Evolutionary conservation across 2,113 vertebrate genomes (phyloP).

Genomic region (Carassius gibelio): DNA sequence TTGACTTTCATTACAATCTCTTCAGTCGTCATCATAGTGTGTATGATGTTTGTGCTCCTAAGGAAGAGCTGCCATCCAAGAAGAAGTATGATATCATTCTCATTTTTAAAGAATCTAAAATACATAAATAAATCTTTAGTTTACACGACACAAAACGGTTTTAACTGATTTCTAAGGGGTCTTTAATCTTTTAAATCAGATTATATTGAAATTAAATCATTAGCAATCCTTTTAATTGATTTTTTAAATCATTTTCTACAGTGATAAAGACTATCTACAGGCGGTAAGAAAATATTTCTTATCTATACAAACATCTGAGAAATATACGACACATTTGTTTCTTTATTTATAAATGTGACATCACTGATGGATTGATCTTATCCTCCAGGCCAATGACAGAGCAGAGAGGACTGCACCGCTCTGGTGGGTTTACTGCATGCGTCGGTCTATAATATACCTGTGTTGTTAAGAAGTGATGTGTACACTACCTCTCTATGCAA

Average conservation of each 20-base stretch:
- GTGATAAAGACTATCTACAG: constrained; percentile 77
- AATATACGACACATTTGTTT: not conserved
- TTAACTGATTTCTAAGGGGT: not conserved
- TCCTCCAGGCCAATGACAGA: constrained; percentile 70
- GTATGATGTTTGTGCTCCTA: constrained; percentile 73
- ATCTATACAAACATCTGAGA: not conserved
- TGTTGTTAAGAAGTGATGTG: constrained; percentile 53
- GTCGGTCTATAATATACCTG: constrained; percentile 29
- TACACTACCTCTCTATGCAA: constrained; percentile 50
- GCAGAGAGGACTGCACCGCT: constrained; percentile 73
- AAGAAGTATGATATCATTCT: constrained; percentile 63
- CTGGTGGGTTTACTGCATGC: constrained; percentile 64
- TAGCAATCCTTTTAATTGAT: not conserved
- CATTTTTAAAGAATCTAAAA: not conserved
- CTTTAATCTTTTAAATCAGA: not conserved
- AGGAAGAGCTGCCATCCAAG: constrained; percentile 73
- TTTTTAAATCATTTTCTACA: constrained; percentile 46
- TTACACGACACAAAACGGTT: not conserved
- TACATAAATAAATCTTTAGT: not conserved
- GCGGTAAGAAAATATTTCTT: constrained; percentile 63
- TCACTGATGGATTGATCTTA: constrained; percentile 33
- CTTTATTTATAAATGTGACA: not conserved
- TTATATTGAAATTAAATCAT: not conserved
- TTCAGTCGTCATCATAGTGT: constrained; percentile 71
- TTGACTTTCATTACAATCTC: constrained; percentile 67